Conservation (phyloP, 37 sponge, comb jelly and placozoan genomes). For the Haliclona indistincta region DNA sequence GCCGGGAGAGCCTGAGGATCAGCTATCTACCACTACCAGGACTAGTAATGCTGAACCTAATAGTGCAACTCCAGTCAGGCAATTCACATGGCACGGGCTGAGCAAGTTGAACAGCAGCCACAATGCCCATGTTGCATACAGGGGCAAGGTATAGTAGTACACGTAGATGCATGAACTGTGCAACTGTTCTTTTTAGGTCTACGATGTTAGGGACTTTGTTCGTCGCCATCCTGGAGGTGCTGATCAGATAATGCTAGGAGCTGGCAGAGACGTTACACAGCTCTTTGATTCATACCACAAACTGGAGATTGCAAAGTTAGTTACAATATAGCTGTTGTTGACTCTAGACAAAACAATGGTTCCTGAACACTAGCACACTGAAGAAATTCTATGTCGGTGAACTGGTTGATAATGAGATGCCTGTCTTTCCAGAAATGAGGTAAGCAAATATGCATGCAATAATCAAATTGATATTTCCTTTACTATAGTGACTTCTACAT, state of each 20-base stretch:
- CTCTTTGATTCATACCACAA: conserved; percentile 94
- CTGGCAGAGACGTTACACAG: conserved; percentile 87
- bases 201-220: conserved; percentile 86
- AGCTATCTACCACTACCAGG: too few species aligned
- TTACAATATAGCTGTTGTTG: too few species aligned
- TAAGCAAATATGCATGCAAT: conserved; percentile 4
- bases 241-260: conserved; percentile 90
- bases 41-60: too few species aligned
- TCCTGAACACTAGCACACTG: too few species aligned
- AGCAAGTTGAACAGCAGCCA: conserved; percentile 78
- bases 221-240: conserved; percentile 90
- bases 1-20: too few species aligned
- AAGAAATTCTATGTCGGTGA: conserved; percentile 94
- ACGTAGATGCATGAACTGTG: too few species aligned
- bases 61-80: conserved; percentile 13
- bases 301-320: conserved; percentile 65
- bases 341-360: too few species aligned
- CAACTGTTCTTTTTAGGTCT: too few species aligned
- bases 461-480: too few species aligned
- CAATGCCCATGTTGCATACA: conserved; percentile 87
- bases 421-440: conserved; percentile 85
- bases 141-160: conserved; percentile 79
- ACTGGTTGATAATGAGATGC: conserved; percentile 82
- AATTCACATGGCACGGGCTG: conserved; percentile 85
- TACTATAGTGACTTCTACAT: conserved; percentile 77